These are phyloP conservation scores for Poecilus cupreus DNA, from an alignment of 2,888 invertebrate genomes.

Conservation along the genomic window DNA sequence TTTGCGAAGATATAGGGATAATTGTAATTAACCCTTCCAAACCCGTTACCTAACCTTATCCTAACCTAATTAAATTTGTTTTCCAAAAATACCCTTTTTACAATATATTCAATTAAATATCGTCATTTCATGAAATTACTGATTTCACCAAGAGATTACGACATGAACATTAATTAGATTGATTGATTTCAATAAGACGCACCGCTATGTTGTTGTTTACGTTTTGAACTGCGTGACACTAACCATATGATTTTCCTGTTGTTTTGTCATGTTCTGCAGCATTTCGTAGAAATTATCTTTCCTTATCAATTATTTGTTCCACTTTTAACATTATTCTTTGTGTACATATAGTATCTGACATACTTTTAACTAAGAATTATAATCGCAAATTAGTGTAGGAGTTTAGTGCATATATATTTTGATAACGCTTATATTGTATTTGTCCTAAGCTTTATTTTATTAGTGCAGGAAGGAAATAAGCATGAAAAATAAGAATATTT, in stretches of 20 bases:
- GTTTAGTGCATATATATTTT: background rate
- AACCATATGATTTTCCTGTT: background rate
- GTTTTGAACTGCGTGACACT: background rate
- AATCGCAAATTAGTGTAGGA: background rate
- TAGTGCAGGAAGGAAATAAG: background rate
- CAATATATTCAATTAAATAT: background rate
- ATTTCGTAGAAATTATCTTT: background rate
- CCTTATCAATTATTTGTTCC: background rate
- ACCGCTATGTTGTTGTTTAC: background rate
- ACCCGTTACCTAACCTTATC: background rate
- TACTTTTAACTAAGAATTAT: background rate
- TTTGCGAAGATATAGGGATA: background rate
- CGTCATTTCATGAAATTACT: background rate
- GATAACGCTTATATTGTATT: background rate
- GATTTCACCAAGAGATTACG: constrained; percentile 2
- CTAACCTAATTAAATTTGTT: constrained; percentile 13
- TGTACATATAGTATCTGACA: background rate
- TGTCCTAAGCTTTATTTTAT: background rate
- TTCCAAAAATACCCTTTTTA: background rate
- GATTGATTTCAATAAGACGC: constrained; percentile 15
- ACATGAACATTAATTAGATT: constrained; percentile 13
- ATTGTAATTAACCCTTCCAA: background rate
- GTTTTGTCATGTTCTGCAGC: background rate
- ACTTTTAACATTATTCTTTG: background rate
- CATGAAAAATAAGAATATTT: background rate